These are phyloP conservation scores for Pyxicephalus adspersus DNA, from an alignment of 2,113 vertebrate species.

Conservation along the genomic window DNA sequence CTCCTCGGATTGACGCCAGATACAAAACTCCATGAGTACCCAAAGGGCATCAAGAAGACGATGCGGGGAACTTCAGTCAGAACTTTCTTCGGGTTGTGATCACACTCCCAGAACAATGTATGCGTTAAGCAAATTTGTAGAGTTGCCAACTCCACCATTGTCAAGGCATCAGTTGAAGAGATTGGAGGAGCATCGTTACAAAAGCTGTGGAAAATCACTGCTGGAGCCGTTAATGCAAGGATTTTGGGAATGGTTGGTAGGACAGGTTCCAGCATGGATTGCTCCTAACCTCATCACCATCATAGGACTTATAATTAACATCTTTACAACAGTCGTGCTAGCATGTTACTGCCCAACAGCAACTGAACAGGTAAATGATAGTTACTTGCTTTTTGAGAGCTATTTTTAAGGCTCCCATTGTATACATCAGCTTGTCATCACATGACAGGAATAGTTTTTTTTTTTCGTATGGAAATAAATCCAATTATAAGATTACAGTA, in stretches of 20 bases:
- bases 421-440: background rate
- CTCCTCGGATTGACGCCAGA: background rate
- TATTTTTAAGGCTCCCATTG: background rate
- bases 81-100: conserved; percentile 66
- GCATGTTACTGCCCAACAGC: conserved; percentile 95
- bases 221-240: conserved; percentile 95
- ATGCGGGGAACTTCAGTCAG: conserved; percentile 73
- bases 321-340: conserved; percentile 92
- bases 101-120: conserved; percentile 66
- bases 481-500: no score
- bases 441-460: background rate
- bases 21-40: conserved; percentile 73
- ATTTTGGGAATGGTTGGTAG: conserved; percentile 97
- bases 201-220: conserved; percentile 90
- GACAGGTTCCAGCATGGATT: conserved; percentile 89
- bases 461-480: background rate
- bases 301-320: conserved; percentile 90
- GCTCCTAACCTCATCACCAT: conserved; percentile 97
- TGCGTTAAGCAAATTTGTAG: conserved; percentile 82
- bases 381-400: background rate
- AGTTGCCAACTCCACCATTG: conserved; percentile 87
- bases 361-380: conserved; percentile 86
- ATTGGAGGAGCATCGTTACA: conserved; percentile 95
- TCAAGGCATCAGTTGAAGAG: conserved; percentile 94
- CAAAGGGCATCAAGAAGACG: conserved; percentile 67